Evolutionary conservation across 1,140 invertebrate species (phyloP).

Genomic region (Caenorhabditis tropicalis): DNA sequence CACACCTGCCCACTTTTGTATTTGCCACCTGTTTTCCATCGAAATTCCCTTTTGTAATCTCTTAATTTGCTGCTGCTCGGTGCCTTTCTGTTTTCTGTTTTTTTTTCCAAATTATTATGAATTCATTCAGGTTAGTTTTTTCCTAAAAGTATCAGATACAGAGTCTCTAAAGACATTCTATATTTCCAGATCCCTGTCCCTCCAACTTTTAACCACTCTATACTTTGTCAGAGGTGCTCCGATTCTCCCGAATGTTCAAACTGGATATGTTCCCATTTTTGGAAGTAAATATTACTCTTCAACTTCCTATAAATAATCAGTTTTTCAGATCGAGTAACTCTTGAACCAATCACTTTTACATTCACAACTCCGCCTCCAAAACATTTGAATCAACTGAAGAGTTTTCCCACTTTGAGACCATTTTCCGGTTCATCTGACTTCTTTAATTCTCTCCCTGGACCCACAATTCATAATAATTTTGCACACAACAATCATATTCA

Average conservation of each 20-base stretch:
- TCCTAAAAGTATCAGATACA: too few relatives aligned
- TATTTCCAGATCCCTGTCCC: background rate
- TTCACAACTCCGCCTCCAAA: slow-evolving; percentile 28
- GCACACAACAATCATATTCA: background rate
- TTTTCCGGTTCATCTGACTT: background rate
- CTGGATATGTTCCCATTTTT: slow-evolving; percentile 9
- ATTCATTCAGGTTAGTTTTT: background rate
- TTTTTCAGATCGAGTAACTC: slow-evolving; percentile 8
- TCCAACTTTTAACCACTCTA: background rate
- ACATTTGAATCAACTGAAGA: background rate
- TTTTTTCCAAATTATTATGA: background rate
- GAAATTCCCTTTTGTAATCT: background rate
- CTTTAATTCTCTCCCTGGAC: background rate
- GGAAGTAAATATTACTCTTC: background rate
- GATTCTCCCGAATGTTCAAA: slow-evolving; percentile 6
- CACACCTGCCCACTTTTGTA: slow-evolving; percentile 27
- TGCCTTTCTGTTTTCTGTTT: background rate
- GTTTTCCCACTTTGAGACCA: background rate
- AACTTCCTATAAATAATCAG: background rate
- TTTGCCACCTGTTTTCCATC: slow-evolving; percentile 14
- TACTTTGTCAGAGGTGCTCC: background rate
- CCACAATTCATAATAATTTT: background rate
- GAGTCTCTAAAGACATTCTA: too few relatives aligned
- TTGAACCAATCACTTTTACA: slow-evolving; percentile 16
- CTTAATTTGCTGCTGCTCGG: background rate